Percentiles rank a stretch among this genome's conserved stretches.
phyloP scores from a whole-genome alignment of 2,113 vertebrate species.

The Nematolebias whitei region DNA sequence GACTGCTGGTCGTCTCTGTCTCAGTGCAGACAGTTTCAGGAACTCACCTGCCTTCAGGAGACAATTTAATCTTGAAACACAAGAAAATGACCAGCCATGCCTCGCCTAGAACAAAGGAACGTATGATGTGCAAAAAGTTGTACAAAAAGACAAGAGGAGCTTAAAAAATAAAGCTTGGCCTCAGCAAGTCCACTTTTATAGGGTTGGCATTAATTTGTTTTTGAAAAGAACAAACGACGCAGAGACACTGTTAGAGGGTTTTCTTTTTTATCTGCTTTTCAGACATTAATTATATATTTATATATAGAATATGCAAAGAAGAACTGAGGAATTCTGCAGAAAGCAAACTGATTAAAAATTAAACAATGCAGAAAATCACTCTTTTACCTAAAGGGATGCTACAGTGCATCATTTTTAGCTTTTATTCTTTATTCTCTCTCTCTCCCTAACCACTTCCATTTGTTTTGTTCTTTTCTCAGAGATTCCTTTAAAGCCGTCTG shows the following conservation, averaged over 20 bases:
- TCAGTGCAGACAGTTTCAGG: too few species aligned
- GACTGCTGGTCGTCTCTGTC: too few species aligned
- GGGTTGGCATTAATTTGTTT: slow-evolving; percentile 76
- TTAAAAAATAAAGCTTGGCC: slow-evolving; percentile 64
- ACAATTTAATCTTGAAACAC: slow-evolving; percentile 56
- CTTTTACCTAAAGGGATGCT: slow-evolving; percentile 84
- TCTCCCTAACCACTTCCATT: slow-evolving; percentile 64
- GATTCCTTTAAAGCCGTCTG: slow-evolving; percentile 78
- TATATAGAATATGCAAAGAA: slow-evolving; percentile 84
- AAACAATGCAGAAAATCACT: slow-evolving; percentile 84
- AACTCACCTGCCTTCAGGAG: slow-evolving; percentile 49
- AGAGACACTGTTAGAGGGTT: slow-evolving; percentile 72
- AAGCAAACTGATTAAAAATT: slow-evolving; percentile 85
- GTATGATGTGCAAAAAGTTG: slow-evolving; percentile 59
- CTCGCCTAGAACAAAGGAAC: slow-evolving; percentile 66
- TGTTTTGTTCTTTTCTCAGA: slow-evolving; percentile 51
- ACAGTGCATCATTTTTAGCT: slow-evolving; percentile 46
- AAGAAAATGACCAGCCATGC: slow-evolving; percentile 71
- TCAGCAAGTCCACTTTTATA: slow-evolving; percentile 73
- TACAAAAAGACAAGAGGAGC: slow-evolving; percentile 30
- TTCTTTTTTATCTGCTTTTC: slow-evolving; percentile 78
- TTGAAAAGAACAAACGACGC: slow-evolving; percentile 81
- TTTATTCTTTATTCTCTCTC: slow-evolving; percentile 71
- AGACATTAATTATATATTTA: slow-evolving; percentile 84
- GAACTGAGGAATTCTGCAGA: slow-evolving; percentile 73